phyloP scores from a whole-genome alignment of 2,888 invertebrate genomes.

The Orchesella flavescens region DNA sequence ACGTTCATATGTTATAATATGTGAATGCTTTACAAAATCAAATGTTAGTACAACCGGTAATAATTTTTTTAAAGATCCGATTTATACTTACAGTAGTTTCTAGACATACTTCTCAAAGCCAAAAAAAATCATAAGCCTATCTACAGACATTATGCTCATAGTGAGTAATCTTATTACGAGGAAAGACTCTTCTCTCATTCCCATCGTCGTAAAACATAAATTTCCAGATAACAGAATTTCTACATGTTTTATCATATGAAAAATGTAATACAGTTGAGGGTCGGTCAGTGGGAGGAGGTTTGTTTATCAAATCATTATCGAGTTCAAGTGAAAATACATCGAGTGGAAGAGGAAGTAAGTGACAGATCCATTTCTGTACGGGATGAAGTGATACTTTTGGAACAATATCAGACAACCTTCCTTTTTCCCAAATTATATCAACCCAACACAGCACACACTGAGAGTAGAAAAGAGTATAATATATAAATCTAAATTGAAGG shows the following conservation, averaged over 20 bases:
- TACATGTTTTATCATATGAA: not conserved
- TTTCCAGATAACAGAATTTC: too few relatives aligned
- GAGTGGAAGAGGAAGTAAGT: constrained; percentile 1
- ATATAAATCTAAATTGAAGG: not conserved
- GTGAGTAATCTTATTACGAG: too few relatives aligned
- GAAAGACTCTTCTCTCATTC: too few relatives aligned
- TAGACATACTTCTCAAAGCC: too few relatives aligned
- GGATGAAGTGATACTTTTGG: constrained; percentile 12
- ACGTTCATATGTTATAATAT: too few relatives aligned
- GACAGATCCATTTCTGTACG: constrained; percentile 6
- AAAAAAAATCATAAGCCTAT: too few relatives aligned
- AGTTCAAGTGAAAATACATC: constrained; percentile 10
- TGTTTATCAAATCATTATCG: constrained; percentile 33
- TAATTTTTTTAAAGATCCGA: too few relatives aligned
- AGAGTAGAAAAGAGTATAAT: not conserved
- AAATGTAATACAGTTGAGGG: constrained; percentile 7
- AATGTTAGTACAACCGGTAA: too few relatives aligned
- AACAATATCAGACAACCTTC: constrained; percentile 6
- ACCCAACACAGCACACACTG: not conserved
- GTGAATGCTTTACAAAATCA: too few relatives aligned
- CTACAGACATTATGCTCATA: too few relatives aligned
- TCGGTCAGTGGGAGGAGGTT: constrained; percentile 35
- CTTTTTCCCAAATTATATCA: not conserved
- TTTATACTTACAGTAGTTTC: too few relatives aligned
- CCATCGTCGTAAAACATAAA: too few relatives aligned